Evolutionary conservation across 2,888 invertebrate species (phyloP).

Genomic region (Carpatolechia fugitivella): DNA sequence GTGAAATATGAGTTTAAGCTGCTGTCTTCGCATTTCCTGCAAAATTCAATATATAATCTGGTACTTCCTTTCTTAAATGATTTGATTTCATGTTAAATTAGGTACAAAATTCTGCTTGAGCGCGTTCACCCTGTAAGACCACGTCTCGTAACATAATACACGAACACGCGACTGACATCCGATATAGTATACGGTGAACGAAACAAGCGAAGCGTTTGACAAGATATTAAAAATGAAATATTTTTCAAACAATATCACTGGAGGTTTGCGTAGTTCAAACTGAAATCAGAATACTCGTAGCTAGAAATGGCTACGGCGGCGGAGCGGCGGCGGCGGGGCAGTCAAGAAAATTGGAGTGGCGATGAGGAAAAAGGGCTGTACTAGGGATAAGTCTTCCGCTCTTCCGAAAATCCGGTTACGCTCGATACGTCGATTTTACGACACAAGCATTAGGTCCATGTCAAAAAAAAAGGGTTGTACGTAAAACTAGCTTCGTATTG

Average conservation of each 20-base stretch:
- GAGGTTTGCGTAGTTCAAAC: too few relatives aligned
- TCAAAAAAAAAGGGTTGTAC: too few relatives aligned
- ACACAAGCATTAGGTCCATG: too few relatives aligned
- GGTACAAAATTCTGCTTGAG: constrained; percentile 25
- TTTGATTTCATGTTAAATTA: constrained; percentile 8
- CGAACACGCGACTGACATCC: constrained; percentile 57
- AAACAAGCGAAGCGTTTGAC: constrained; percentile 46
- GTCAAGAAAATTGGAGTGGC: too few relatives aligned
- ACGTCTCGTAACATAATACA: constrained; percentile 56
- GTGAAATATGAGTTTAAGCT: not conserved
- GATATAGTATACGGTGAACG: constrained; percentile 46
- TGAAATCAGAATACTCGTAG: not conserved
- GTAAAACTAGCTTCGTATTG: too few relatives aligned
- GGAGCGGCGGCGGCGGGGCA: too few relatives aligned
- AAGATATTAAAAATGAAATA: constrained; percentile 31
- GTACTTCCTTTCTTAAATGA: constrained; percentile 3
- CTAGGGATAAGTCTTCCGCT: too few relatives aligned
- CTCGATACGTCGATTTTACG: too few relatives aligned
- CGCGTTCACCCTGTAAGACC: constrained; percentile 34
- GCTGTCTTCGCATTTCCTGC: constrained; percentile 2
- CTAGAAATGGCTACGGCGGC: too few relatives aligned
- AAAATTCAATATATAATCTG: not conserved
- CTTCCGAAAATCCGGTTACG: too few relatives aligned
- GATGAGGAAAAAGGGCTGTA: too few relatives aligned
- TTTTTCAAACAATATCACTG: constrained; percentile 20